Percentiles rank a stretch among this genome's conserved stretches.
Evolutionary conservation across 2,113 vertebrate genomes (phyloP).

Genomic region (Melanerpes formicivorus): DNA sequence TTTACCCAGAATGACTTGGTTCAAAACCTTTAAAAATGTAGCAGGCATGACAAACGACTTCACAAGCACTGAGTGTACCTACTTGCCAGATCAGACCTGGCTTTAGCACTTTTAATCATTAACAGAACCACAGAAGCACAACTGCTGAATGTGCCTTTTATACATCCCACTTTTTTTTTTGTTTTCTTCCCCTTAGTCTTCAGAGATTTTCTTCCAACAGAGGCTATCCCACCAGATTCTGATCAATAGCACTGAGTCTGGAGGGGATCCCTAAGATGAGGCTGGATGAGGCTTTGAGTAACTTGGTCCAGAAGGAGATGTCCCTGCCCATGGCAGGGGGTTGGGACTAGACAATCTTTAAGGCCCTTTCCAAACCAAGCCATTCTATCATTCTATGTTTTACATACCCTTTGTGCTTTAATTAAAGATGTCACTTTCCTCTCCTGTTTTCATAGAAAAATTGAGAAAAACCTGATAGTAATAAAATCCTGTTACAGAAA

Average conservation of each 20-base stretch:
- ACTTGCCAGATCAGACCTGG: not conserved
- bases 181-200: not conserved
- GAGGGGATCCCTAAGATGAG: not conserved
- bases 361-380: no score
- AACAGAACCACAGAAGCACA: not conserved
- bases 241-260: not conserved
- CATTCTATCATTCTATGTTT: not conserved
- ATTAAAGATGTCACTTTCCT: not conserved
- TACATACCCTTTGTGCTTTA: not conserved
- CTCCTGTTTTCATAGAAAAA: not conserved
- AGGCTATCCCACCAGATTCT: not conserved
- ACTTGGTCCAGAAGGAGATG: no score
- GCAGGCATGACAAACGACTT: not conserved
- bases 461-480: not conserved
- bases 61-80: not conserved
- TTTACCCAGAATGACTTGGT: not conserved
- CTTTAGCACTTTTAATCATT: not conserved
- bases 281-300: no score
- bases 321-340: no score
- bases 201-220: not conserved
- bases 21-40: not conserved
- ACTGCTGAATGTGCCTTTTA: not conserved
- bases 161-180: not conserved
- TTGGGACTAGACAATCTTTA: no score
- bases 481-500: not conserved